Conservation (phyloP, 2,113 vertebrate species). For the Chloropsis hardwickii region DNA sequence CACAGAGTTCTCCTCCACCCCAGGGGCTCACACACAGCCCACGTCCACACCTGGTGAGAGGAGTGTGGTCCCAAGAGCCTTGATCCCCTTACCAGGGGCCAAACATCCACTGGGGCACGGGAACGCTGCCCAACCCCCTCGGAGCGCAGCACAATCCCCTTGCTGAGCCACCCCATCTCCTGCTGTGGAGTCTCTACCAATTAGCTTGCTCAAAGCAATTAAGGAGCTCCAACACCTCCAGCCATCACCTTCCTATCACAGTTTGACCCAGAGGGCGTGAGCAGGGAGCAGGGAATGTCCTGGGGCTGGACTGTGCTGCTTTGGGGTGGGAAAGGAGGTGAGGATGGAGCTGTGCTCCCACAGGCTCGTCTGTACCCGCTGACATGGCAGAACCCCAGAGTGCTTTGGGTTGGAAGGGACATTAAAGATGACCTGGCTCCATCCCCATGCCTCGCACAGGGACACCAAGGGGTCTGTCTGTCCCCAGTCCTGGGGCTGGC, state of each 20-base stretch:
- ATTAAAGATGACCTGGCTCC: no score
- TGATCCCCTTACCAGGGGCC: rapidly evolving
- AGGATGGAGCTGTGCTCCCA: neutral
- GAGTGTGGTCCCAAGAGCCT: rapidly evolving
- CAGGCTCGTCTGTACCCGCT: rapidly evolving
- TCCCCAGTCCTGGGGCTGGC: neutral
- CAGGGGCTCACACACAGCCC: neutral
- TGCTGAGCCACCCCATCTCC: rapidly evolving
- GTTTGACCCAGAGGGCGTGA: neutral
- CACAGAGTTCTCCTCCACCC: neutral
- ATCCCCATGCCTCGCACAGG: neutral
- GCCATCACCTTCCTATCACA: neutral
- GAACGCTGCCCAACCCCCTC: rapidly evolving
- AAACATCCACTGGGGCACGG: rapidly evolving
- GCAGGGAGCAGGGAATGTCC: neutral
- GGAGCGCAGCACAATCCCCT: rapidly evolving
- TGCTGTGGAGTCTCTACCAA: neutral
- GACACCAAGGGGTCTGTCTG: neutral
- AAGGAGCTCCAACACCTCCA: neutral
- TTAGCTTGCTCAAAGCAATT: neutral
- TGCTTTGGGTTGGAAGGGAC: neutral
- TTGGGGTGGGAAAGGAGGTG: neutral
- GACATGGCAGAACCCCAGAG: neutral
- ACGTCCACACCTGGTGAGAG: rapidly evolving
- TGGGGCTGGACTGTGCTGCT: rapidly evolving